Conservation (phyloP, 2,797 vertebrate genomes). For the Rousettus madagascariensis region DNA sequence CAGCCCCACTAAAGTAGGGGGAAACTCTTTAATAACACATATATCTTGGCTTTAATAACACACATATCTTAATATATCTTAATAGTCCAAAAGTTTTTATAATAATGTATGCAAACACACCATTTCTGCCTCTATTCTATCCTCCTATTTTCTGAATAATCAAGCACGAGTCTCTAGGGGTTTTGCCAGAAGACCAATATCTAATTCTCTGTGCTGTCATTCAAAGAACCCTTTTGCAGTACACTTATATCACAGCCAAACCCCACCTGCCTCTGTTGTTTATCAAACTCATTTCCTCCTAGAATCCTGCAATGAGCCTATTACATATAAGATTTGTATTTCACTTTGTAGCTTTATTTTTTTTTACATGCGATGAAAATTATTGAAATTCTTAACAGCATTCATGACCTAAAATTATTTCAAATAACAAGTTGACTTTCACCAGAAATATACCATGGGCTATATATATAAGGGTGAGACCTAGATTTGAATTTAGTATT, state of each 20-base stretch:
- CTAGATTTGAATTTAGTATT: neutral
- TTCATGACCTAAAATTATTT: neutral
- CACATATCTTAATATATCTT: neutral
- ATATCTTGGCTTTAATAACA: too few species aligned
- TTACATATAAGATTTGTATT: neutral
- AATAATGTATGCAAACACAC: neutral
- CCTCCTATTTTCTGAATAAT: conserved; percentile 9
- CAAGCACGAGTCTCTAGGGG: neutral
- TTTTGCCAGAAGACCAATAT: neutral
- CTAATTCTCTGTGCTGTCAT: neutral
- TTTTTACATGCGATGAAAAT: neutral
- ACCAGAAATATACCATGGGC: neutral
- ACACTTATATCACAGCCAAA: neutral
- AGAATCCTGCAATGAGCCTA: neutral
- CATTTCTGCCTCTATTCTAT: neutral
- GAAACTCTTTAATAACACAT: neutral
- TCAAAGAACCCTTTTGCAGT: neutral
- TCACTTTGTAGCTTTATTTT: neutral
- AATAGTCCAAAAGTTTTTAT: neutral
- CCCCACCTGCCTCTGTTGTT: neutral
- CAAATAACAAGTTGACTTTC: neutral
- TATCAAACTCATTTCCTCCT: neutral
- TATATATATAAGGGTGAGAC: neutral
- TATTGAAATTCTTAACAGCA: neutral
- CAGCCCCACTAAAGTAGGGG: neutral